Conservation (phyloP, 2,888 invertebrate genomes). For the Exephanes ischioxanthus region DNA sequence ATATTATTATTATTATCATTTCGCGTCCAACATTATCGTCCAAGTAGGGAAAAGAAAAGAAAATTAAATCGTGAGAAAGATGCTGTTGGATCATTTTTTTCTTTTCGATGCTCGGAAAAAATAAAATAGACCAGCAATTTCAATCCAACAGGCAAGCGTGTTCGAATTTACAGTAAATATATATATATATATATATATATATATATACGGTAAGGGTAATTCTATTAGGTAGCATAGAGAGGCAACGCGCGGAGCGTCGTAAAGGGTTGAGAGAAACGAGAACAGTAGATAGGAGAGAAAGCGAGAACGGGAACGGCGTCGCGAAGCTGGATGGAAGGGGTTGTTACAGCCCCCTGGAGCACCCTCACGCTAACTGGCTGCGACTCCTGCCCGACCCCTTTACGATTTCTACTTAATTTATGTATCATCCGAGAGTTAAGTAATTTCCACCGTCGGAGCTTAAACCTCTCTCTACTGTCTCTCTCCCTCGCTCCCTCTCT, state of each 20-base stretch:
- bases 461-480: conserved; percentile 62
- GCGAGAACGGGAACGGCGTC: conserved; percentile 67
- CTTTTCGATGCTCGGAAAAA: conserved; percentile 35
- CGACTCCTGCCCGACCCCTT: conserved; percentile 83
- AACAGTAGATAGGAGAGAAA: conserved; percentile 41
- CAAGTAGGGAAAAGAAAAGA: background rate
- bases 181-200: conserved; percentile 28
- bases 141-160: conserved; percentile 76
- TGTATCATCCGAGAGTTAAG: conserved; percentile 85
- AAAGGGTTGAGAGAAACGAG: conserved; percentile 81
- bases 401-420: conserved; percentile 85
- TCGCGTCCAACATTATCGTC: background rate
- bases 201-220: conserved; percentile 79
- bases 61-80: background rate
- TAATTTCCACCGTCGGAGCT: conserved; percentile 82
- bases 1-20: no score
- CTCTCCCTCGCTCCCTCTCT: conserved; percentile 26
- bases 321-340: conserved; percentile 73
- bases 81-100: background rate
- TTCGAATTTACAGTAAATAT: conserved; percentile 43
- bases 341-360: conserved; percentile 84
- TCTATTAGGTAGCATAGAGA: conserved; percentile 83
- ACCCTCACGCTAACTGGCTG: conserved; percentile 85
- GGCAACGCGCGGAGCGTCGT: conserved; percentile 79
- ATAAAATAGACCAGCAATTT: conserved; percentile 76